Percentiles rank a stretch among this genome's conserved stretches.
These are phyloP conservation scores for Sipunculus nudus DNA, from an alignment of 2,888 invertebrate genomes.

Conservation along the genomic window DNA sequence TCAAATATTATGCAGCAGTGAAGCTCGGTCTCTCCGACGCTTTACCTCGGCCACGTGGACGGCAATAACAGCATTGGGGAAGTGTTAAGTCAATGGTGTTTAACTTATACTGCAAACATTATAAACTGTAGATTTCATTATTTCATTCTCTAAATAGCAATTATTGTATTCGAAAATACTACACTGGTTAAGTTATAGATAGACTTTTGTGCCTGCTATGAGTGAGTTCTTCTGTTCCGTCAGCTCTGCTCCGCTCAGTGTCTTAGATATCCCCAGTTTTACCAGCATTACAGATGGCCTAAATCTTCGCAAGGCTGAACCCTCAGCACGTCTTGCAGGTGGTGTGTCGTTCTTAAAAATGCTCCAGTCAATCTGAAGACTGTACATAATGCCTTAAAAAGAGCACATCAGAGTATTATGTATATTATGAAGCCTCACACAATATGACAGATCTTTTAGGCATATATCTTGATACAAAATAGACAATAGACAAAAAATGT, in stretches of 20 bases:
- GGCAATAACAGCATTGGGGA: constrained; percentile 53
- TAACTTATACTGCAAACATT: too few relatives aligned
- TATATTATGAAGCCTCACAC: constrained; percentile 23
- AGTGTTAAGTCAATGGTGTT: too few relatives aligned
- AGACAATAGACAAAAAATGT: too few relatives aligned
- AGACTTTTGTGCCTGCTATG: too few relatives aligned
- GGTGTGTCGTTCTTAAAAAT: constrained; percentile 72
- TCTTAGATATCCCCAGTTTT: constrained; percentile 81
- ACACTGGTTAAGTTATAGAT: too few relatives aligned
- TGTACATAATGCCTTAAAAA: constrained; percentile 81
- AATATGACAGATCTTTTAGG: too few relatives aligned
- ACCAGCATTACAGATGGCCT: constrained; percentile 81
- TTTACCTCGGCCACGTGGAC: constrained; percentile 53
- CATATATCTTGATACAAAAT: too few relatives aligned
- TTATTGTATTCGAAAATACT: too few relatives aligned
- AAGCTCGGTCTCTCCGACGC: constrained; percentile 56
- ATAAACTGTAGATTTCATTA: too few relatives aligned
- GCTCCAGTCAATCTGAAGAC: constrained; percentile 95
- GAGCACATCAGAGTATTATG: too few relatives aligned
- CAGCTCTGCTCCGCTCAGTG: constrained; percentile 78
- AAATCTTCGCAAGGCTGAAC: constrained; percentile 81
- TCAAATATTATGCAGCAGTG: constrained; percentile 77
- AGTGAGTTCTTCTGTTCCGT: constrained; percentile 67
- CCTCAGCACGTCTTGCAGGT: constrained; percentile 57
- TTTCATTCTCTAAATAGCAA: too few relatives aligned